These are phyloP conservation scores for Nothura maculosa DNA, from an alignment of 2,797 vertebrate species.

Conservation along the genomic window DNA sequence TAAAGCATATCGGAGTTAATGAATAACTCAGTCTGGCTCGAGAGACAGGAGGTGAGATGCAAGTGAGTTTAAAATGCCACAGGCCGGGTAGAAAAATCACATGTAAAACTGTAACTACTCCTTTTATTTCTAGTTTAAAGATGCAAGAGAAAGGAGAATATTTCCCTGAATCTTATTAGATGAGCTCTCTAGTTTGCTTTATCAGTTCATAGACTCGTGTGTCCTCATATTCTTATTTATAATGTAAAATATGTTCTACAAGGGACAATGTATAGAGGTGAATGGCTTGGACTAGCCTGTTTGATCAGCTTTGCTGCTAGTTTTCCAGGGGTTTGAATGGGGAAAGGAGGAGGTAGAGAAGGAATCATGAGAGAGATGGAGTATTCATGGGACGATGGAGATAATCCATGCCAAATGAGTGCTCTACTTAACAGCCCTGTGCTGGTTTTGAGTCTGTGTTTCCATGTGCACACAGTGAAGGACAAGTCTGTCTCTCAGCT, in stretches of 20 bases:
- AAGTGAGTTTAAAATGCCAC: background rate
- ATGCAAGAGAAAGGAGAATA: background rate
- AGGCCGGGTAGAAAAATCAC: background rate
- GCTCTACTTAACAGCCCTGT: background rate
- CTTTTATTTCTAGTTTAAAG: conserved; percentile 11
- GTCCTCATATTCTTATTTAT: background rate
- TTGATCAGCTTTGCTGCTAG: background rate
- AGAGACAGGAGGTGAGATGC: background rate
- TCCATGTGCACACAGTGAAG: background rate
- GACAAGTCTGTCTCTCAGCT: background rate
- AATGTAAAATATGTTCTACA: conserved; percentile 26
- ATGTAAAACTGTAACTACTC: conserved; percentile 9
- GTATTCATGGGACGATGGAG: background rate
- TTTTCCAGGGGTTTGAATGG: background rate
- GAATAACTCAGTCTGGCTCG: conserved; percentile 57
- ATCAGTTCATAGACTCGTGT: background rate
- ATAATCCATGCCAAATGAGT: background rate
- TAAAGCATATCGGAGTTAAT: conserved; percentile 65
- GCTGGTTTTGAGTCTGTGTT: background rate
- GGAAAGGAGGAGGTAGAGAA: background rate
- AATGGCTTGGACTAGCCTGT: background rate
- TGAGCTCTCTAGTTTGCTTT: conserved; percentile 10
- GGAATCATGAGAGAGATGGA: background rate
- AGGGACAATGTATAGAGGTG: background rate
- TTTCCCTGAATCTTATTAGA: background rate